Evolutionary conservation across 2,888 invertebrate genomes (phyloP).

Genomic region (Esperia sulphurella): DNA sequence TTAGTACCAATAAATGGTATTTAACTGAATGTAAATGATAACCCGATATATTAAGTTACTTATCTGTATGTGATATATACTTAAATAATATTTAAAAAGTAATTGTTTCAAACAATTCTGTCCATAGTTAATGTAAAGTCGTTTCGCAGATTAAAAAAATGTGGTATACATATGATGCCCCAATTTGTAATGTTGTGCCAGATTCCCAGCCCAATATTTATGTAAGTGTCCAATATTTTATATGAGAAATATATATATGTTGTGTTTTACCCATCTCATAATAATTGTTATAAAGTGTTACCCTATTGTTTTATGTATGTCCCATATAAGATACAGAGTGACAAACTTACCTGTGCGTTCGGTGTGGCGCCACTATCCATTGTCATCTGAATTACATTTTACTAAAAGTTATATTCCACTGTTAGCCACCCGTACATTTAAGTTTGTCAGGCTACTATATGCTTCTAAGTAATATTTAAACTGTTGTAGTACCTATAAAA

Average conservation of each 20-base stretch:
- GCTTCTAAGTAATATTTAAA: background rate
- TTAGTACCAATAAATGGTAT: conserved; percentile 7
- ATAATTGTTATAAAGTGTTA: background rate
- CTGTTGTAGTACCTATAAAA: background rate
- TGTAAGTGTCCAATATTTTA: conserved; percentile 7
- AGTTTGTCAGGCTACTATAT: too few relatives aligned
- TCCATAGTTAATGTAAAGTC: conserved; percentile 40
- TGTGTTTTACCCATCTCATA: conserved; percentile 2
- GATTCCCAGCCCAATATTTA: conserved; percentile 11
- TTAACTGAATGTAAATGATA: conserved; percentile 1
- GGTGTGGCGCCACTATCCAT: background rate
- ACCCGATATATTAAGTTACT: conserved; percentile 15
- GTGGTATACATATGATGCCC: conserved; percentile 14
- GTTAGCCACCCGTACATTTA: too few relatives aligned
- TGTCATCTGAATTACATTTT: background rate
- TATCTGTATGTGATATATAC: conserved; percentile 57
- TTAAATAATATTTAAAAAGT: conserved; percentile 27
- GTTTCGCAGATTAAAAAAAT: conserved; percentile 6
- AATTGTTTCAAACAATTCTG: conserved; percentile 60
- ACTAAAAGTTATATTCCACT: background rate
- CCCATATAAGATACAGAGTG: too few relatives aligned
- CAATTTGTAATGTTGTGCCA: conserved; percentile 21
- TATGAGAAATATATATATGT: conserved; percentile 10
- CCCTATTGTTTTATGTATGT: conserved; percentile 1
- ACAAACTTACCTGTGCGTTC: too few relatives aligned